phyloP scores from a whole-genome alignment of 2,113 vertebrate genomes.

The Rostratula benghalensis region DNA sequence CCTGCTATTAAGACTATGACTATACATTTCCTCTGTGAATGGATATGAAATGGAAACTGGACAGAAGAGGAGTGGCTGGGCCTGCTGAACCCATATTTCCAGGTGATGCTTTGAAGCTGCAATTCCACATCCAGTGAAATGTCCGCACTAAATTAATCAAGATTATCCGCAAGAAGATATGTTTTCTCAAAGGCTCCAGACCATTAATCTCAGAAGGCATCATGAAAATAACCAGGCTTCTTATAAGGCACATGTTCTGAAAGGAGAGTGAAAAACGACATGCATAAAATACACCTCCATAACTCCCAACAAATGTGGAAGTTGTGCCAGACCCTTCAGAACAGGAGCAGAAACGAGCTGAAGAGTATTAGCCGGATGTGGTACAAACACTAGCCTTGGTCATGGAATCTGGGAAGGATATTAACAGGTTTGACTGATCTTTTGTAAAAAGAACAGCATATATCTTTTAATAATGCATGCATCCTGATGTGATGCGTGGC shows the following conservation, averaged over 20 bases:
- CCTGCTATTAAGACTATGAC: background rate
- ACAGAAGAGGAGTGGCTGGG: background rate
- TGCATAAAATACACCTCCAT: background rate
- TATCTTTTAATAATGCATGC: background rate
- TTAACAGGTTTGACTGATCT: background rate
- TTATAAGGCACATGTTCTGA: background rate
- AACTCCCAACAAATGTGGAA: background rate
- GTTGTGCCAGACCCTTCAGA: background rate
- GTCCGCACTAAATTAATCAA: background rate
- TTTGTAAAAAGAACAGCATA: background rate
- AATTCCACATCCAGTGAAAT: background rate
- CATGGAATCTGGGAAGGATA: background rate
- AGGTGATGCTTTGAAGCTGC: background rate
- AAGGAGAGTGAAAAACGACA: background rate
- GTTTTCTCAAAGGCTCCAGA: background rate
- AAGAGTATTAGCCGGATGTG: background rate
- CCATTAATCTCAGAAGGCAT: background rate
- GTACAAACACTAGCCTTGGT: background rate
- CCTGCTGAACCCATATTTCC: background rate
- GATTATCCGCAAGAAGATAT: background rate
- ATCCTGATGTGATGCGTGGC: background rate
- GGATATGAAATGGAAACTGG: background rate
- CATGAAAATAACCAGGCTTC: background rate
- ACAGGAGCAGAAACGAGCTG: background rate
- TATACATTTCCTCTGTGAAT: background rate